Percentiles rank a stretch among this genome's conserved stretches.
phyloP scores from a whole-genome alignment of 2,888 invertebrate genomes.

The Exocentrus adspersus region DNA sequence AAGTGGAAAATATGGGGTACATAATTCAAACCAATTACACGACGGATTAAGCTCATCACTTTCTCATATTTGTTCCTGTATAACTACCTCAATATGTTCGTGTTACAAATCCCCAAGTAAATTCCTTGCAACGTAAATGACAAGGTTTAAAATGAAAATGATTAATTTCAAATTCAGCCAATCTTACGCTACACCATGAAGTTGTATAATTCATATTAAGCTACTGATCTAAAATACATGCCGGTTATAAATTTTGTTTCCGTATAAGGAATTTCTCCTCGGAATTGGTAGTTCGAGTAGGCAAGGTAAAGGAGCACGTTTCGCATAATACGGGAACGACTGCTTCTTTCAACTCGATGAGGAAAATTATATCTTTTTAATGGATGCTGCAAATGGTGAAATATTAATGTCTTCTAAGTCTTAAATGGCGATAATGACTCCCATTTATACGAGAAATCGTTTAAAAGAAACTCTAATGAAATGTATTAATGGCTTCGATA shows the following conservation, averaged over 20 bases:
- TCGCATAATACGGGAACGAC: not conserved
- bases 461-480: not conserved
- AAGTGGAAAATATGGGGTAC: too few relatives aligned
- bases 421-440: not conserved
- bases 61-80: too few relatives aligned
- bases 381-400: not conserved
- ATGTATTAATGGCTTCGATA: not conserved
- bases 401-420: not conserved
- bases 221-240: constrained; percentile 11
- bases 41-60: too few relatives aligned
- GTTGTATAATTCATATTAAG: not conserved
- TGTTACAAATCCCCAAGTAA: too few relatives aligned
- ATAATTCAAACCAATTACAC: too few relatives aligned
- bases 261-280: constrained; percentile 15
- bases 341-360: not conserved
- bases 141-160: too few relatives aligned
- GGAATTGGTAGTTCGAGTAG: constrained; percentile 8
- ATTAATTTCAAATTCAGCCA: too few relatives aligned
- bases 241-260: constrained; percentile 10
- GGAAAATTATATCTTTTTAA: constrained; percentile 6
- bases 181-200: not conserved
- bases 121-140: too few relatives aligned
- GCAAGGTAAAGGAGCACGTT: not conserved
- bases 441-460: not conserved
- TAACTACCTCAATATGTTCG: too few relatives aligned